Percentiles rank a stretch among this genome's conserved stretches.
Conservation (phyloP, 2,113 vertebrate species). For the Labeo rohita region DNA sequence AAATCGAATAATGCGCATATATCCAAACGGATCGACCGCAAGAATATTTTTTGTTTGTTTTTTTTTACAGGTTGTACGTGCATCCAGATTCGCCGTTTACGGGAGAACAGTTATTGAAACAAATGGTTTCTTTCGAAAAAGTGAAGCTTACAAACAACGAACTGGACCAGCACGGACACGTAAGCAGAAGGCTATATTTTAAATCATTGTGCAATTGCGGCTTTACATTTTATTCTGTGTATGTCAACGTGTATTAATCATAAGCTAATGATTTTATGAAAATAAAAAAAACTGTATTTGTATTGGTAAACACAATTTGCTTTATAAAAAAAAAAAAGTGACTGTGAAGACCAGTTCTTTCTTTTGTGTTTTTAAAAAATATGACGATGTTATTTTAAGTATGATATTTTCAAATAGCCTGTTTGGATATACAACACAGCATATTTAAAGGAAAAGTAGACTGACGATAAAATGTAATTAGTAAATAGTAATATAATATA, state of each 20-base stretch:
- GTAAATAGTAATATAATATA: no score
- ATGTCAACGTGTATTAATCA: neutral
- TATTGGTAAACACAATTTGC: neutral
- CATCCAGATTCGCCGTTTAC: conserved; percentile 97
- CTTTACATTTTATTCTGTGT: neutral
- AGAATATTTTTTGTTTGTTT: neutral
- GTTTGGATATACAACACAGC: neutral
- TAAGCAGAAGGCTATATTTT: conserved; percentile 67
- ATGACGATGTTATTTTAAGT: neutral
- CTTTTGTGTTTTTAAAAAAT: neutral
- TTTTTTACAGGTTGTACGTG: conserved; percentile 86
- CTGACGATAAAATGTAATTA: neutral
- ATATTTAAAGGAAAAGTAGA: neutral
- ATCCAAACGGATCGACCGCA: neutral
- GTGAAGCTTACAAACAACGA: conserved; percentile 99
- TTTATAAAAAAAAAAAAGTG: neutral
- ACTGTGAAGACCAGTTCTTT: neutral
- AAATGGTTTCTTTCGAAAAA: conserved; percentile 99
- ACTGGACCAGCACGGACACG: conserved; percentile 96
- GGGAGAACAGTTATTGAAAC: conserved; percentile 95
- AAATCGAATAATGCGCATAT: neutral
- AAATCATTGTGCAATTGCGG: neutral
- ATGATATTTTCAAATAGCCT: neutral
- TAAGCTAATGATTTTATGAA: neutral
- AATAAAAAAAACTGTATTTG: neutral